A percentile compares a stretch with the other conserved stretches of the same genome.
These are phyloP conservation scores for Octodon degus DNA, from an alignment of 2,113 vertebrate genomes.

Conservation along the genomic window DNA sequence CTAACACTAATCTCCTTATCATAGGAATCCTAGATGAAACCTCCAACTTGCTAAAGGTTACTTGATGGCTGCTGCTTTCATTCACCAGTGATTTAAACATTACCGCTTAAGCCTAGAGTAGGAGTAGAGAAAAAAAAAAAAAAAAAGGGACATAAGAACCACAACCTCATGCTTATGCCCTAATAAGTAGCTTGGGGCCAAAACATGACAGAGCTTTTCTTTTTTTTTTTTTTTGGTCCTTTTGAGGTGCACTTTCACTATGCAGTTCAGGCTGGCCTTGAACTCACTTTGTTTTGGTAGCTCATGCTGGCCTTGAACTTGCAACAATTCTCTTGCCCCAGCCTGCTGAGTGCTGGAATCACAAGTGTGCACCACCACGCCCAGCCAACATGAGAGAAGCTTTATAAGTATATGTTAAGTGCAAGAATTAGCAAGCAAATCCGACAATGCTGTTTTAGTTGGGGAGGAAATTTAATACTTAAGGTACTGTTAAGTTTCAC, in stretches of 20 bases:
- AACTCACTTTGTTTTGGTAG: not conserved
- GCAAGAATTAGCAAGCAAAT: constrained; percentile 16
- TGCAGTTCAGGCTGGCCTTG: not conserved
- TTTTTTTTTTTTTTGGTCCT: not conserved
- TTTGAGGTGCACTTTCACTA: not conserved
- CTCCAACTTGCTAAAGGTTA: not conserved
- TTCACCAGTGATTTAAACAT: not conserved
- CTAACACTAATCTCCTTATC: not conserved
- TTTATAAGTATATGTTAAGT: not conserved
- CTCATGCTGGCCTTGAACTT: not conserved
- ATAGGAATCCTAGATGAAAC: not conserved
- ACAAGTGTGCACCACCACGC: not conserved
- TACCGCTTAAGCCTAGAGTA: not conserved
- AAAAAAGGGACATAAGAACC: not conserved
- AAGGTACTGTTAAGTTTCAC: constrained; percentile 25
- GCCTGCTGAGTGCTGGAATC: not conserved
- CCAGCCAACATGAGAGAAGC: not conserved
- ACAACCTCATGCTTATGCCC: not conserved
- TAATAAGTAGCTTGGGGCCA: not conserved
- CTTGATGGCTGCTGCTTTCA: not conserved
- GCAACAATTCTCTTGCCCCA: not conserved
- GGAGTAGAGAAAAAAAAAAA: not conserved
- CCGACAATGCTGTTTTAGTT: not conserved
- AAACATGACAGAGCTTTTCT: not conserved
- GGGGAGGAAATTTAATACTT: not conserved